Evolutionary conservation across 92 coral and sea anemone species (phyloP).

Genomic region (Umimayanthus kanabou): DNA sequence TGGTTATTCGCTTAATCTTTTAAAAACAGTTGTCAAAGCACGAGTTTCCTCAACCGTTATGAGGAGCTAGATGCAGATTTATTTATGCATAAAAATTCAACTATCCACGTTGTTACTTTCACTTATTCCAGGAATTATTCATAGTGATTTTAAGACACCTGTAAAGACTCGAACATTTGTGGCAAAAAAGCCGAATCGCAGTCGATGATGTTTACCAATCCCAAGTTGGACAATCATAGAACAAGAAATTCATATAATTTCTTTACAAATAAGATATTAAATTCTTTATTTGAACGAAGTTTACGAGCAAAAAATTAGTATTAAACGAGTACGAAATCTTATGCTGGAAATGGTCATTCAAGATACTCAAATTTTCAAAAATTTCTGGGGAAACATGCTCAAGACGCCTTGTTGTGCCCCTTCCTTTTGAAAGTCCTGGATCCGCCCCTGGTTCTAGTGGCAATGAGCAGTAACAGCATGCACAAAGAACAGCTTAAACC

Average conservation of each 20-base stretch:
- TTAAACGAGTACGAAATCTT: neutral
- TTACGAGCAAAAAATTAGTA: neutral
- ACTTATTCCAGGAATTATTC: neutral
- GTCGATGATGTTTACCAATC: slow-evolving; percentile 15
- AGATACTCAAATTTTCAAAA: neutral
- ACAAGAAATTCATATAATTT: slow-evolving; percentile 1
- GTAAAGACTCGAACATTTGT: slow-evolving; percentile 5
- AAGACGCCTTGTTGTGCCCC: no score
- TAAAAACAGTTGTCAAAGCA: no score
- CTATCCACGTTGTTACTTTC: slow-evolving; percentile 1
- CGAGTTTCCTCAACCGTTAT: no score
- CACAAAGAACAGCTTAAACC: no score
- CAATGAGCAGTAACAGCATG: no score
- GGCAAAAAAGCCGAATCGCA: slow-evolving; percentile 34
- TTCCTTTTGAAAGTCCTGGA: no score
- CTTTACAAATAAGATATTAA: slow-evolving; percentile 7
- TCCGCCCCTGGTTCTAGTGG: no score
- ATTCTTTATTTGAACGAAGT: neutral
- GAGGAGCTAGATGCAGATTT: neutral
- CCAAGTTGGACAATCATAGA: slow-evolving; percentile 2
- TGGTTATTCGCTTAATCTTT: no score
- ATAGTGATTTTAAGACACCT: neutral
- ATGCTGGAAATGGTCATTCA: neutral
- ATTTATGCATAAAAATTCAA: neutral
- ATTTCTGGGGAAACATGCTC: neutral